Evolutionary conservation across 2,888 invertebrate genomes (phyloP).

Genomic region (Acheta domesticus): DNA sequence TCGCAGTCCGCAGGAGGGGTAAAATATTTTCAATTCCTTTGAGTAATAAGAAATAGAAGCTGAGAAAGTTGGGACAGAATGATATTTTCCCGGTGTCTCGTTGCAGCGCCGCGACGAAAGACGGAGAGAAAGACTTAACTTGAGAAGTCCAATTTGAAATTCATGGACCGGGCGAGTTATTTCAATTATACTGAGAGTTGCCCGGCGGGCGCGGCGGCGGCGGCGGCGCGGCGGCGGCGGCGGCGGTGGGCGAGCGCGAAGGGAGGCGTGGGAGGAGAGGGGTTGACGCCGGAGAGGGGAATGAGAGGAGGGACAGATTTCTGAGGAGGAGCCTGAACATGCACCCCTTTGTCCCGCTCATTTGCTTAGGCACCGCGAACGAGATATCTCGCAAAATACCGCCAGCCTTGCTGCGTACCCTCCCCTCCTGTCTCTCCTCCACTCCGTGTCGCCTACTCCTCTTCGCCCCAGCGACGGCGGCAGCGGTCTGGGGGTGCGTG

Average conservation of each 20-base stretch:
- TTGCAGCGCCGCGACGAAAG: background rate
- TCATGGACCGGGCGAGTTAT: conserved; percentile 35
- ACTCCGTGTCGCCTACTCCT: too few species aligned
- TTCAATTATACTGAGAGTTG: conserved; percentile 32
- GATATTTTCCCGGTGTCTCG: background rate
- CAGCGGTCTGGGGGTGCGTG: too few species aligned
- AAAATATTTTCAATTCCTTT: background rate
- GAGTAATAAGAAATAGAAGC: conserved; percentile 9
- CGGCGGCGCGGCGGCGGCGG: background rate
- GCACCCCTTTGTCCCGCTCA: background rate
- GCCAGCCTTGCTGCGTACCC: background rate
- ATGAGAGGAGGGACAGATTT: background rate
- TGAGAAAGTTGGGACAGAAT: background rate
- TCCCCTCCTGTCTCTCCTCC: too few species aligned
- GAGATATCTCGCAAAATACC: conserved; percentile 1
- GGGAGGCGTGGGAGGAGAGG: background rate
- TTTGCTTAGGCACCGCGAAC: background rate
- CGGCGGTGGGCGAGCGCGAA: background rate
- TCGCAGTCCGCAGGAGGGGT: background rate
- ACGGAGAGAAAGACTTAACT: conserved; percentile 31
- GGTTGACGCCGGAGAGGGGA: background rate
- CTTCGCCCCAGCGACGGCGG: too few species aligned
- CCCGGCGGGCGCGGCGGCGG: background rate
- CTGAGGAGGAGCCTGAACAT: background rate
- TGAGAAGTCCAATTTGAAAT: conserved; percentile 35